phyloP scores from a whole-genome alignment of 2,888 invertebrate genomes.

The Zeuzera pyrina region DNA sequence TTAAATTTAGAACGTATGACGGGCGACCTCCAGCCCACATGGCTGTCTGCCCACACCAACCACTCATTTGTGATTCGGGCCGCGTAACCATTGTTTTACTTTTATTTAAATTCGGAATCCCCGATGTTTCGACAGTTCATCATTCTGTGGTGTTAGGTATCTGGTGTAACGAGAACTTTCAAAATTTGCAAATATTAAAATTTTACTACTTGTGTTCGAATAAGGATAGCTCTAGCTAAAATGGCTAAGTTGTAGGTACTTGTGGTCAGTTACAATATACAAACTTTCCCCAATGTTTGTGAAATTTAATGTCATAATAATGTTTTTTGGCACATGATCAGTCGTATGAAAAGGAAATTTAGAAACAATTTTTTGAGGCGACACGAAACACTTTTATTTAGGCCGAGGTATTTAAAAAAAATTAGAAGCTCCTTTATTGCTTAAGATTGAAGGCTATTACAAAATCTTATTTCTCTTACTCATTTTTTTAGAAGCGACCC shows the following conservation, averaged over 20 bases:
- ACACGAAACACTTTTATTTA: too few relatives aligned
- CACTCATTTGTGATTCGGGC: slow-evolving; percentile 57
- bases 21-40: slow-evolving; percentile 67
- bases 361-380: too few relatives aligned
- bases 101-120: slow-evolving; percentile 53
- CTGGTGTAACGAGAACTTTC: too few relatives aligned
- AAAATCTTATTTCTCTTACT: slow-evolving; percentile 5
- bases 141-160: slow-evolving; percentile 15
- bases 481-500: slow-evolving; percentile 31
- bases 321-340: slow-evolving; percentile 40
- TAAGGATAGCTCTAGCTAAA: slow-evolving; percentile 1
- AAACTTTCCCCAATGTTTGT: slow-evolving; percentile 24
- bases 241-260: slow-evolving; percentile 6
- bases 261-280: slow-evolving; percentile 23
- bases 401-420: too few relatives aligned
- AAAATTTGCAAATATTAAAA: too few relatives aligned
- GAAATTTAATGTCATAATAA: slow-evolving; percentile 15
- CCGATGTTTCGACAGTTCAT: slow-evolving; percentile 32
- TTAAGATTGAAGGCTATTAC: neutral
- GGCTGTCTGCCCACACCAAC: slow-evolving; percentile 49
- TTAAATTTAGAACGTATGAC: slow-evolving; percentile 26
- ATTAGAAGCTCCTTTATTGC: too few relatives aligned
- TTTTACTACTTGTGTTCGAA: too few relatives aligned
- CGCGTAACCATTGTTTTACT: slow-evolving; percentile 62
- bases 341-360: too few relatives aligned